phyloP scores from a whole-genome alignment of 2,797 vertebrate genomes.

The Martes flavigula region DNA sequence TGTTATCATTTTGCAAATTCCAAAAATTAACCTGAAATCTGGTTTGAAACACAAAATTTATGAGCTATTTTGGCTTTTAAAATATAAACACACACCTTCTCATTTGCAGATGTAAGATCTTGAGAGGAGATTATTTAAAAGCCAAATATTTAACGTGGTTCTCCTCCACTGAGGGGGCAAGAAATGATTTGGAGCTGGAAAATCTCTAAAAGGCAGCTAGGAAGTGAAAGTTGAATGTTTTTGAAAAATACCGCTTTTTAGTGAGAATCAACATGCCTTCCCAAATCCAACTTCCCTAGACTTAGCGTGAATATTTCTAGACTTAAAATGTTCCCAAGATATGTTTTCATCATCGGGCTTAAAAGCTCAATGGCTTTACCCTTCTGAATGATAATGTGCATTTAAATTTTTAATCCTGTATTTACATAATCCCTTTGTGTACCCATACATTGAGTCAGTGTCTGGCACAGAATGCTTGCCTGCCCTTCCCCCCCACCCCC shows the following conservation, averaged over 20 bases:
- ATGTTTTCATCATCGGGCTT: conserved; percentile 45
- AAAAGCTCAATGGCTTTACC: conserved; percentile 55
- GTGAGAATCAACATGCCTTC: background rate
- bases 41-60: conserved; percentile 18
- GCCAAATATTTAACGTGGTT: background rate
- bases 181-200: conserved; percentile 20
- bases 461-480: background rate
- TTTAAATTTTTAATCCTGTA: conserved; percentile 59
- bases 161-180: background rate
- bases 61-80: conserved; percentile 38
- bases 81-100: background rate
- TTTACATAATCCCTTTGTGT: conserved; percentile 56
- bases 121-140: conserved; percentile 15
- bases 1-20: conserved; percentile 21
- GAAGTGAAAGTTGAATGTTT: background rate
- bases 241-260: conserved; percentile 8
- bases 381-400: conserved; percentile 39
- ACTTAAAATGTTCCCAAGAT: conserved; percentile 46
- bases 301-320: conserved; percentile 38
- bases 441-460: background rate
- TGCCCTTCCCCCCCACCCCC: background rate
- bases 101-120: background rate
- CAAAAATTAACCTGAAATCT: conserved; percentile 51
- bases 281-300: conserved; percentile 26
- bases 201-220: background rate